Evolutionary conservation across 1,140 invertebrate species (phyloP).

Genomic region (Thalassaphorura encarpata): DNA sequence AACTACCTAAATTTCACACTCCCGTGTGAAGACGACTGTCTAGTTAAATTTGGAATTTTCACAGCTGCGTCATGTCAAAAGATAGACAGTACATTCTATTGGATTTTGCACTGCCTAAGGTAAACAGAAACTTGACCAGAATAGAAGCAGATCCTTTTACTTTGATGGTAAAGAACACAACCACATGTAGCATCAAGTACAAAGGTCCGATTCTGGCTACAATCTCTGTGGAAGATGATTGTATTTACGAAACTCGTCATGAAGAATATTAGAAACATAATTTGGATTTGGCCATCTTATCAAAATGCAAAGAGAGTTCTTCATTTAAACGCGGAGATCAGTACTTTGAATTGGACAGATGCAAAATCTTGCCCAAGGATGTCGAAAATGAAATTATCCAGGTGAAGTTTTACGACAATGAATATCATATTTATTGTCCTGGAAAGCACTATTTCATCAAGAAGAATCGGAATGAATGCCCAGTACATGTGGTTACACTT

Average conservation of each 20-base stretch:
- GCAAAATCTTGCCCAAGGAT: background rate
- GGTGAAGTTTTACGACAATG: conserved; percentile 8
- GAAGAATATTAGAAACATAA: background rate
- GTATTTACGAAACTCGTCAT: conserved; percentile 5
- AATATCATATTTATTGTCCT: conserved; percentile 17
- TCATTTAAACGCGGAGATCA: background rate
- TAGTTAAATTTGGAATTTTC: background rate
- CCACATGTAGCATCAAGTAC: background rate
- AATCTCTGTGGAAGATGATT: conserved; percentile 2
- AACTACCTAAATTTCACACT: conserved; percentile 5
- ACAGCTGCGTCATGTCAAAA: background rate
- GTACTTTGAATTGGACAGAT: background rate
- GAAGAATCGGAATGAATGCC: conserved; percentile 4
- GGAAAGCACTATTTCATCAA: background rate
- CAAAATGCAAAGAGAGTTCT: background rate
- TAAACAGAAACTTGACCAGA: background rate
- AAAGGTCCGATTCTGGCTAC: background rate
- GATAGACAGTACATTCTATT: background rate
- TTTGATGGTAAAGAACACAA: background rate
- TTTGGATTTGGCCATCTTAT: background rate
- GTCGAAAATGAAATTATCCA: conserved; percentile 8
- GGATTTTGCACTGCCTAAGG: background rate
- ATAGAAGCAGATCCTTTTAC: conserved; percentile 6
- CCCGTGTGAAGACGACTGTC: conserved; percentile 3
- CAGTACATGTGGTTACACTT: conserved; percentile 5